These are phyloP conservation scores for Drosophila planitibia DNA, from an alignment of 2,888 invertebrate genomes.

Conservation along the genomic window DNA sequence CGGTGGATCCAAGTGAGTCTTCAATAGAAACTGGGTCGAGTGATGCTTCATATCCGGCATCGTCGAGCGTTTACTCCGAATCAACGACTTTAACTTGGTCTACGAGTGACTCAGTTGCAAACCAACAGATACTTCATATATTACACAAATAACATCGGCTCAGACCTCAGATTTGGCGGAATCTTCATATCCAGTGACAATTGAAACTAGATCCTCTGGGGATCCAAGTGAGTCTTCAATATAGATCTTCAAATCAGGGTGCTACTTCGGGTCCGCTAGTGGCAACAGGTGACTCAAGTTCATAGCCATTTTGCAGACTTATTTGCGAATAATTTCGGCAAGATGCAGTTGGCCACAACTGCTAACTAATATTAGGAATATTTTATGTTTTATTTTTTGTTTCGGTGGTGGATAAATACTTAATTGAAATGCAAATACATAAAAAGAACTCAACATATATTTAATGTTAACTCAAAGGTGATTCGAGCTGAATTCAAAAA, in stretches of 20 bases:
- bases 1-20: background rate
- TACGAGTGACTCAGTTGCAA: no score
- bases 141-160: background rate
- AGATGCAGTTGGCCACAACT: background rate
- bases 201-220: background rate
- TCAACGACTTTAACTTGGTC: no score
- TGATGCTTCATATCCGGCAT: no score
- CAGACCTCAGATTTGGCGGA: background rate
- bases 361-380: background rate
- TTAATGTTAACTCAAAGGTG: background rate
- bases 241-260: background rate
- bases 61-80: no score
- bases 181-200: background rate
- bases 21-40: no score
- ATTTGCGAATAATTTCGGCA: background rate
- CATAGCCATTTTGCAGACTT: background rate
- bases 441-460: background rate
- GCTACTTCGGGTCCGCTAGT: background rate
- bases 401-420: background rate
- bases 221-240: background rate
- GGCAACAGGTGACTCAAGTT: no score
- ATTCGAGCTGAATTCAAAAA: background rate
- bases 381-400: background rate
- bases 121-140: background rate
- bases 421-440: background rate